Evolutionary conservation across 2,888 invertebrate genomes (phyloP), one percentile per base, ranked within the genome.

Genomic region (Ditula angustiorana): DNA sequence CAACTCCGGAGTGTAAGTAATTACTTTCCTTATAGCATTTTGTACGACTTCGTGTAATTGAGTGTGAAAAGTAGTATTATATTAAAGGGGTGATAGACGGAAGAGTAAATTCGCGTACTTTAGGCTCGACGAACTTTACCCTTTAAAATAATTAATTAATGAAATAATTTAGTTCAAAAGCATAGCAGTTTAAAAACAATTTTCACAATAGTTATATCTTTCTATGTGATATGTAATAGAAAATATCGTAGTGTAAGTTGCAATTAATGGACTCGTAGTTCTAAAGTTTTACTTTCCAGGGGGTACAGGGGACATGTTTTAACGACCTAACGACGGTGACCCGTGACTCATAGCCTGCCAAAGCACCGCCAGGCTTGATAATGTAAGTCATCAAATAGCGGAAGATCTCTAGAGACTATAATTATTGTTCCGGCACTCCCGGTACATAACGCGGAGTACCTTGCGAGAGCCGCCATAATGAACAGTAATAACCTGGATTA

Each of bases 11-110:
- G 24, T 46, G 37, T 50, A 35, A 53, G 37, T 50, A 35, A 53
- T 53, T 61, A 46, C 33, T 35, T 53, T 16, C 19, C 41, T 35
- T 53, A 46, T 23, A 13, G 24, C 46, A 33, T 21, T 46, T 58
- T 59, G 49, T 19, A 47, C 46, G 11, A 30, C 23, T 55, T 19
- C 11, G 5, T 26, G 28, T 21, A 56, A 44, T 56, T n/a, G 41
- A 44, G 37, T 44, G 56, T 19, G n/a, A 56, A 7, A 56, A 16
- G 19, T 5, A 28, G 35, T 13, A 23, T 21, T 21, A 23, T 11
- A 19, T 46, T 46, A 46, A 46, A 46, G 21, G 19, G 21, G 3
- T 11, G 33, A 30, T 8, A 11, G 30, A 30, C 11, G 11, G 11
- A 30, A 10, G 10, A 30, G 10, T 10, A 11, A 30, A n/a, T n/a